These are phyloP conservation scores for Euproctis similis DNA, from an alignment of 2,888 invertebrate genomes.

Conservation along the genomic window DNA sequence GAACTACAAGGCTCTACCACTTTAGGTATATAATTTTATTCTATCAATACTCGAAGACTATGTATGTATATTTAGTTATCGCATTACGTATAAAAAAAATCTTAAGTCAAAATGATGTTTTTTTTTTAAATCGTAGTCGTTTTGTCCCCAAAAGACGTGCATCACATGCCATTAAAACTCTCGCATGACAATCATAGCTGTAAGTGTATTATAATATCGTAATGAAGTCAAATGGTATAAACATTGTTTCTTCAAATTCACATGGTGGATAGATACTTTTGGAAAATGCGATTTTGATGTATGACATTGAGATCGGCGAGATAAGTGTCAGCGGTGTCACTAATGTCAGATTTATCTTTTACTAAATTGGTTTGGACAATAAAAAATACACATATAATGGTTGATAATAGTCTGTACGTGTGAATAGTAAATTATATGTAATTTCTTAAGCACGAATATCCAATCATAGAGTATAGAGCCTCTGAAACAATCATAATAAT, in stretches of 20 bases:
- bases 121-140: too few species aligned
- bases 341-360: slow-evolving; percentile 16
- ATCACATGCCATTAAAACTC: too few species aligned
- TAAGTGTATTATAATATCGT: slow-evolving; percentile 23
- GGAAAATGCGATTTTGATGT: slow-evolving; percentile 26
- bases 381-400: slow-evolving; percentile 8
- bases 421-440: slow-evolving; percentile 3
- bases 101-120: too few species aligned
- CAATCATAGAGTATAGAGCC: too few species aligned
- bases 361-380: slow-evolving; percentile 12
- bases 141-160: too few species aligned
- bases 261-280: slow-evolving; percentile 18
- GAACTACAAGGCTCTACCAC: too few species aligned
- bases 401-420: slow-evolving; percentile 2
- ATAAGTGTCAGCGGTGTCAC: slow-evolving; percentile 21
- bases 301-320: slow-evolving; percentile 22
- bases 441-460: too few species aligned
- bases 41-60: too few species aligned
- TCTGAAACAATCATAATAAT: too few species aligned
- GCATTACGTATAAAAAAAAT: too few species aligned
- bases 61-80: too few species aligned
- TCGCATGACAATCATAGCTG: neutral
- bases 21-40: too few species aligned
- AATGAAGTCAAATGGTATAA: slow-evolving; percentile 20
- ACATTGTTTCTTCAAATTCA: slow-evolving; percentile 22